These are phyloP conservation scores for Nemotelus nigrinus DNA, from an alignment of 2,888 invertebrate species.

Conservation along the genomic window DNA sequence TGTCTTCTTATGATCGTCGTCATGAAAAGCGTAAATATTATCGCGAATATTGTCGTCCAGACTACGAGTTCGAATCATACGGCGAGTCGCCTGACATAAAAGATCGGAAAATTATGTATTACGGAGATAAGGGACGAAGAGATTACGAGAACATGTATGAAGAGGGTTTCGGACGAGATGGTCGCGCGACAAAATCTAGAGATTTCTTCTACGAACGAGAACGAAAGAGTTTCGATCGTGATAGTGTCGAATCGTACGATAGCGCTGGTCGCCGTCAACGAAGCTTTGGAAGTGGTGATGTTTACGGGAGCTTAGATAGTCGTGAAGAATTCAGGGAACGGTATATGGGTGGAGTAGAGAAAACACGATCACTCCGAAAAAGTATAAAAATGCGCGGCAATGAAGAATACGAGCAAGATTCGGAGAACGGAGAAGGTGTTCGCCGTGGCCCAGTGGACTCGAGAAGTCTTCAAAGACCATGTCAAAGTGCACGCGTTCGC, in stretches of 20 bases:
- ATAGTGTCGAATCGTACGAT: constrained; percentile 64
- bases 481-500: constrained; percentile 56
- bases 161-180: constrained; percentile 54
- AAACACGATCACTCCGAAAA: constrained; percentile 62
- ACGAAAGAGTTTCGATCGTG: constrained; percentile 64
- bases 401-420: constrained; percentile 68
- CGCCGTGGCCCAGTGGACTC: constrained; percentile 55
- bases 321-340: constrained; percentile 64
- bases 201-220: constrained; percentile 64
- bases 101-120: constrained; percentile 53
- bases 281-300: constrained; percentile 64
- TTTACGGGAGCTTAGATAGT: constrained; percentile 64
- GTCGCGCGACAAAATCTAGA: constrained; percentile 54
- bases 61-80: constrained; percentile 60
- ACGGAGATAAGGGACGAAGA: constrained; percentile 54
- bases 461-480: constrained; percentile 62
- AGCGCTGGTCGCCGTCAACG: constrained; percentile 61
- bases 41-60: constrained; percentile 62
- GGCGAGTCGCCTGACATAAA: constrained; percentile 55
- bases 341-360: constrained; percentile 59
- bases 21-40: constrained; percentile 63
- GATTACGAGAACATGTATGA: constrained; percentile 63
- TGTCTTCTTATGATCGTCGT: constrained; percentile 58
- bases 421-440: constrained; percentile 65
- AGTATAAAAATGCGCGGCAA: constrained; percentile 58